Evolutionary conservation across 2,888 invertebrate genomes (phyloP), one percentile per base, ranked within the genome.

Genomic region (Philhelius pedissequus): DNA sequence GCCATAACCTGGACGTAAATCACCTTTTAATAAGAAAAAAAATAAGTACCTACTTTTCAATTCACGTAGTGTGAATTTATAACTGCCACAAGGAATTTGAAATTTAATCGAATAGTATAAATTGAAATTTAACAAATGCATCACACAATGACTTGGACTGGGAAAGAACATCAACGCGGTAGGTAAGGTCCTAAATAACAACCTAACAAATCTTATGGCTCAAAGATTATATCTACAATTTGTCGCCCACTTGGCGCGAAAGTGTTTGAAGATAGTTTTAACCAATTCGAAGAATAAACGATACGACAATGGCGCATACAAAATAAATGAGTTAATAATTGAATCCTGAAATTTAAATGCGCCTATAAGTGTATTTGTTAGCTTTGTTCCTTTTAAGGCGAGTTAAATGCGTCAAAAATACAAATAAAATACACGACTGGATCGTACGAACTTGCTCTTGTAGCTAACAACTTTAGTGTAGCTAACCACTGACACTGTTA

Each of bases 1-100:
- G 62, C 82, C 82, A 78, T 78, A 83, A 83, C 78, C 82, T 78
- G 78, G 74, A 83, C 82, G 82, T 83, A 78, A 83, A 83, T 83
- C 78, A 78, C 75, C 73, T 45, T 77, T 78, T 83, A 77, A 50
- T 73, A 45, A 15, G 1, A 62, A 22, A 58, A n/a, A 58, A 58
- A 58, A 58, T 2, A n/a, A n/a, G 74, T 78, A 66, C 3, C 25
- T 25, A 15, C 68, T 78, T 83, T 74, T 25, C 69, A 78, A 83
- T 78, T 83, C 78, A 83, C 48, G 74, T 74, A 74, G 82, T 83
- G 82, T 83, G 82, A 83, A 83, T 74, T 73, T 69, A 30, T 64
- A 48, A 62, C 48, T 78, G 82, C 73, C 68, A 64, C 50, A 20
- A 78, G 78, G 82, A 83, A 83, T 83, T 83, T 74, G 58, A 78